Percentiles rank a stretch among this genome's conserved stretches.
Evolutionary conservation across 2,113 vertebrate species (phyloP).

Genomic region (Solenodon paradoxus): DNA sequence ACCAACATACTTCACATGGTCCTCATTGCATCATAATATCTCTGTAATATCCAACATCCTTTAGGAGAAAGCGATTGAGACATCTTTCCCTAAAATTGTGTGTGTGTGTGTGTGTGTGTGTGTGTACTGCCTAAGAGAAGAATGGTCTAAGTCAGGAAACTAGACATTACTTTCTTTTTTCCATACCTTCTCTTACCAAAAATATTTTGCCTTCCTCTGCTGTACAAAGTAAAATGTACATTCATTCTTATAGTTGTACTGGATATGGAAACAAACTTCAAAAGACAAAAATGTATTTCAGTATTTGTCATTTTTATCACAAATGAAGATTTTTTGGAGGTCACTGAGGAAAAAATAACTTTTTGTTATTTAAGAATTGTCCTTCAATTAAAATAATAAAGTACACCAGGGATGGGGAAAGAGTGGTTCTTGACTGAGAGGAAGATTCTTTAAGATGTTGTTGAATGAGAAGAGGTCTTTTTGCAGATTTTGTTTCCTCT

Average conservation of each 20-base stretch:
- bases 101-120: neutral
- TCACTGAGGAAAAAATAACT: neutral
- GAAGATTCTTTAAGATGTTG: neutral
- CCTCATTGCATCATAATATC: constrained; percentile 58
- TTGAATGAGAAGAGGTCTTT: neutral
- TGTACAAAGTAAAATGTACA: neutral
- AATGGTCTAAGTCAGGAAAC: neutral
- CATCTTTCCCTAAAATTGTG: neutral
- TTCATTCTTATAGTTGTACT: neutral
- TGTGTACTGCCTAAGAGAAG: neutral
- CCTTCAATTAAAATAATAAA: constrained; percentile 11
- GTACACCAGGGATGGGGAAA: neutral
- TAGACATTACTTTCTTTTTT: neutral
- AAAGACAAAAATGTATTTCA: neutral
- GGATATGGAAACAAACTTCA: neutral
- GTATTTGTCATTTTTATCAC: neutral
- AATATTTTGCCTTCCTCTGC: neutral
- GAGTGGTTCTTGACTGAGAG: neutral
- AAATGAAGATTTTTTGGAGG: neutral
- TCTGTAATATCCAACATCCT: neutral
- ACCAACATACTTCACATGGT: neutral
- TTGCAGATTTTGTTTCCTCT: neutral
- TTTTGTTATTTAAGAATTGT: neutral
- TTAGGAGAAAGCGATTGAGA: neutral
- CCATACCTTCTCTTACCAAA: neutral